phyloP scores from a whole-genome alignment of 2,797 vertebrate species.

The Phrynocephalus guinanensis region DNA sequence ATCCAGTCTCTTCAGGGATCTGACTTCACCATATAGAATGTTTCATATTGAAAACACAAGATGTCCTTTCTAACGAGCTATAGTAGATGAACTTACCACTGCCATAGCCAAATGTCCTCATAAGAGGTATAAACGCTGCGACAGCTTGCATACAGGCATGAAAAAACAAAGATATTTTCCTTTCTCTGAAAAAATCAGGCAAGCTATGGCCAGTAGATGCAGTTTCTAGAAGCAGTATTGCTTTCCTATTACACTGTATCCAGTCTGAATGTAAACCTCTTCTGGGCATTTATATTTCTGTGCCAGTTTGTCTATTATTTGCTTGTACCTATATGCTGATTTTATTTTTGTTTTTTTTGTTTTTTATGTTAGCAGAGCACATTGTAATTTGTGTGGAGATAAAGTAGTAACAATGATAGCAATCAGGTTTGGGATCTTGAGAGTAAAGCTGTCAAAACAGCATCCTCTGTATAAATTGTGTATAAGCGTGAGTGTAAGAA shows the following conservation, averaged over 20 bases:
- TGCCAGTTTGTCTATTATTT: slow-evolving; percentile 76
- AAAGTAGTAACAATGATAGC: slow-evolving; percentile 45
- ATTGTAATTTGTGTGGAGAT: slow-evolving; percentile 58
- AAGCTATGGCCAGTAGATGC: slow-evolving; percentile 72
- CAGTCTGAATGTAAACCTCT: slow-evolving; percentile 81
- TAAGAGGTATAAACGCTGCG: slow-evolving; percentile 62
- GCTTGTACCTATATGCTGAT: slow-evolving; percentile 70
- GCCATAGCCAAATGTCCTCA: slow-evolving; percentile 73
- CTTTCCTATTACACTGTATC: slow-evolving; percentile 72
- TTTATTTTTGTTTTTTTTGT: slow-evolving; percentile 56
- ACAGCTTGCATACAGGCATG: slow-evolving; percentile 67
- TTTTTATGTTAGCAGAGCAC: slow-evolving; percentile 70
- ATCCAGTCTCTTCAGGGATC: slow-evolving; percentile 75
- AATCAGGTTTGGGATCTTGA: slow-evolving; percentile 62
- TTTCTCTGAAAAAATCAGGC: slow-evolving; percentile 60
- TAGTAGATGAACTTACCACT: slow-evolving; percentile 77
- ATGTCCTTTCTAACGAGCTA: slow-evolving; percentile 78
- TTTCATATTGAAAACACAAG: slow-evolving; percentile 87
- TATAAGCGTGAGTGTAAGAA: slow-evolving; percentile 70
- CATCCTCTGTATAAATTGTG: slow-evolving; percentile 70
- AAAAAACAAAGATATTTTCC: slow-evolving; percentile 69
- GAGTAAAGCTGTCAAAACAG: slow-evolving; percentile 70
- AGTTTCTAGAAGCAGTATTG: slow-evolving; percentile 63
- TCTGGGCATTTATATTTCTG: slow-evolving; percentile 80
- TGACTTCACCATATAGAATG: slow-evolving; percentile 81